Evolutionary conservation across 2,888 invertebrate species (phyloP).

Genomic region (Aquatica leii): DNA sequence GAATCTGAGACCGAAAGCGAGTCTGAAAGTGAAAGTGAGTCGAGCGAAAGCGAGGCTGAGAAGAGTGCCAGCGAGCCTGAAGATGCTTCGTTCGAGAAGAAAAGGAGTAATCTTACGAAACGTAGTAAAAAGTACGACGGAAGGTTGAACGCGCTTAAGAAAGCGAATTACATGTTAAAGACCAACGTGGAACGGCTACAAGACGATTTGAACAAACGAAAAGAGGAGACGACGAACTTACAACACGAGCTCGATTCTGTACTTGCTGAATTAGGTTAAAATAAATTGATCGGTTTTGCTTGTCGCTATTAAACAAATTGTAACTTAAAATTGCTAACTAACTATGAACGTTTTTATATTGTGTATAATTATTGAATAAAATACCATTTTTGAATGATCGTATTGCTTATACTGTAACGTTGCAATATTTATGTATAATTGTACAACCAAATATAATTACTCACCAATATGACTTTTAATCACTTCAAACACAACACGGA

Average conservation of each 20-base stretch:
- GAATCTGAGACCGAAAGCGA: constrained; percentile 66
- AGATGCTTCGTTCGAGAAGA: constrained; percentile 73
- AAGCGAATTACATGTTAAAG: constrained; percentile 86
- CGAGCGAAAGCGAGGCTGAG: constrained; percentile 73
- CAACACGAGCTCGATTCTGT: constrained; percentile 88
- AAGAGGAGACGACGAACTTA: constrained; percentile 78
- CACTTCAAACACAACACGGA: neutral
- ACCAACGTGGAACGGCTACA: constrained; percentile 88
- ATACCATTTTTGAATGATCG: neutral
- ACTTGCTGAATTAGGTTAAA: constrained; percentile 82
- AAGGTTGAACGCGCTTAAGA: constrained; percentile 80
- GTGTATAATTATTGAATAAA: neutral
- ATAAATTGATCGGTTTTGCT: no score
- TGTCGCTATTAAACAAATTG: neutral
- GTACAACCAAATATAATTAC: constrained; percentile 17
- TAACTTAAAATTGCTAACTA: constrained; percentile 1
- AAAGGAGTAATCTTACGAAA: constrained; percentile 71
- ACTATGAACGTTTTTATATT: neutral
- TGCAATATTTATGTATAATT: no score
- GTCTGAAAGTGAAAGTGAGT: constrained; percentile 70
- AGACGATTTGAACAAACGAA: constrained; percentile 84
- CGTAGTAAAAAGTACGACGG: constrained; percentile 80
- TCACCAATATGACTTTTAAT: constrained; percentile 13
- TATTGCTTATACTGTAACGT: no score
- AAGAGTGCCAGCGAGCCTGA: constrained; percentile 64